Evolutionary conservation across 1,140 invertebrate genomes (phyloP).

Genomic region (Pseudomyrmex dendroicus): DNA sequence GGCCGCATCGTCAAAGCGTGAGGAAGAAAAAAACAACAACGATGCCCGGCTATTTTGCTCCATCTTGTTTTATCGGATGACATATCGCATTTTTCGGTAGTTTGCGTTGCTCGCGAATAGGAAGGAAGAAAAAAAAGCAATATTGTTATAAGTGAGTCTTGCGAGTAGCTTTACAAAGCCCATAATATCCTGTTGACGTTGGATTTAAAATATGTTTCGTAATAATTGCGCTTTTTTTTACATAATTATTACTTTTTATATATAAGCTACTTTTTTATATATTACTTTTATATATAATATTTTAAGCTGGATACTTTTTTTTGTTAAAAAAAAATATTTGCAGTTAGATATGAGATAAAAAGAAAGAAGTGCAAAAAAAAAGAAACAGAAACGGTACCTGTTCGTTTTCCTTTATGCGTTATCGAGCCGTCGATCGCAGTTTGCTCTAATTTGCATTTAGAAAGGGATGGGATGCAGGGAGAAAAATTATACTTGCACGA

Average conservation of each 20-base stretch:
- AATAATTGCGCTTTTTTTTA: background rate
- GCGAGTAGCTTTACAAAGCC: too few relatives aligned
- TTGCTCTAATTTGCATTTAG: conserved; percentile 43
- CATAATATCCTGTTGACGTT: background rate
- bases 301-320: too few relatives aligned
- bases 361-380: background rate
- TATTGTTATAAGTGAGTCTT: background rate
- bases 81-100: conserved; percentile 15
- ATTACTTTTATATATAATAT: too few relatives aligned
- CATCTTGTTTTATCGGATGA: conserved; percentile 39
- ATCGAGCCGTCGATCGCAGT: conserved; percentile 29
- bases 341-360: background rate
- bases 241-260: too few relatives aligned
- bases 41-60: conserved; percentile 3
- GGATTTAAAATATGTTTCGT: conserved; percentile 4
- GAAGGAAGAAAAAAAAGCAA: conserved; percentile 12
- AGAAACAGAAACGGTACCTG: background rate
- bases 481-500: conserved; percentile 34
- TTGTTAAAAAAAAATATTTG: background rate
- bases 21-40: conserved; percentile 6
- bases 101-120: conserved; percentile 1
- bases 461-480: background rate
- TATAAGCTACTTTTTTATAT: too few relatives aligned
- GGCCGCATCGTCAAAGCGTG: conserved; percentile 14
- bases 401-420: background rate